Conservation (phyloP, 2,113 vertebrate species). For the Cryptomyrus ogoouensis region DNA sequence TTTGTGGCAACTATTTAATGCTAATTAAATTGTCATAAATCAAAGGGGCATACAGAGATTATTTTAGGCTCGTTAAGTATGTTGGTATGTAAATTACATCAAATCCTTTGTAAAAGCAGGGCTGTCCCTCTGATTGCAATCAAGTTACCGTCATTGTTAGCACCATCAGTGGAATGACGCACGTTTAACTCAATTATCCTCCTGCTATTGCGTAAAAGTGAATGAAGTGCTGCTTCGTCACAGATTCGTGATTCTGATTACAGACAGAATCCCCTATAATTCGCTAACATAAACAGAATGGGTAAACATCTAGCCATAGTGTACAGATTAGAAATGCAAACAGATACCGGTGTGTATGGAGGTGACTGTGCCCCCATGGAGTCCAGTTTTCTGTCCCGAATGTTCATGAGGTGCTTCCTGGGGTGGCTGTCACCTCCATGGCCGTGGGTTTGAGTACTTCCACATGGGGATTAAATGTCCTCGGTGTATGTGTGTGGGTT, state of each 20-base stretch:
- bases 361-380: neutral
- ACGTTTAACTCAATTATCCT: neutral
- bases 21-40: neutral
- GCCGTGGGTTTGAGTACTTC: neutral
- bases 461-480: neutral
- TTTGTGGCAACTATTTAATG: neutral
- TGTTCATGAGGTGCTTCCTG: neutral
- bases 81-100: neutral
- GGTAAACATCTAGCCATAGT: neutral
- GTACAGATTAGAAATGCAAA: neutral
- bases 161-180: neutral
- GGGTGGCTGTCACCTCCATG: neutral
- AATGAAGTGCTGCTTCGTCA: neutral
- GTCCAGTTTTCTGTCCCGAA: neutral
- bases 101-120: neutral
- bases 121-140: neutral
- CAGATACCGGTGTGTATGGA: neutral
- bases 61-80: neutral
- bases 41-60: neutral
- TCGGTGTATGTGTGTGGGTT: neutral
- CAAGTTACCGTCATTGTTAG: neutral
- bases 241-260: neutral
- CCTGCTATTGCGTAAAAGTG: neutral
- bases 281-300: neutral
- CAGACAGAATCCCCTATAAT: neutral